These are phyloP conservation scores for Benthosema pterotum DNA, from an alignment of 2,797 vertebrate genomes.

Conservation along the genomic window DNA sequence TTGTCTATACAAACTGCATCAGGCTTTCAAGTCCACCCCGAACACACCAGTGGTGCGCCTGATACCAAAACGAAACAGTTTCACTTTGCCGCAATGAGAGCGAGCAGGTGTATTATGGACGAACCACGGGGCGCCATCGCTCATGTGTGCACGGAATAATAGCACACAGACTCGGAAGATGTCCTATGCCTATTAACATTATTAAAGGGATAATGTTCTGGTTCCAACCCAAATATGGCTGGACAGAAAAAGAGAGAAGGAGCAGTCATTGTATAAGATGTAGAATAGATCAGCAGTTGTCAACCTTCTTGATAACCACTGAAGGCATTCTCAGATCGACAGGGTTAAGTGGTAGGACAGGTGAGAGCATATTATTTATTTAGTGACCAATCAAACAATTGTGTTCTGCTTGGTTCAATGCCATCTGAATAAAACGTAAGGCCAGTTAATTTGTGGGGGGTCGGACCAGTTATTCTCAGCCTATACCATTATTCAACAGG, in stretches of 20 bases:
- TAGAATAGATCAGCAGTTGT: no score
- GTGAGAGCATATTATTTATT: no score
- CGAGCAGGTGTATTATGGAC: constrained; percentile 32
- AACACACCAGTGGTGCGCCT: constrained; percentile 8
- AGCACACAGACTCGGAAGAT: constrained; percentile 19
- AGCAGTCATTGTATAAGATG: neutral
- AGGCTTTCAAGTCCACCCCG: constrained; percentile 26
- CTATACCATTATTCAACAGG: no score
- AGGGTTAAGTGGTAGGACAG: no score
- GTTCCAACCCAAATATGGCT: neutral
- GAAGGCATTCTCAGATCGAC: no score
- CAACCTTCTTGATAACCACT: no score
- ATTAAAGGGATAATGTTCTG: no score
- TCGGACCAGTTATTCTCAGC: no score
- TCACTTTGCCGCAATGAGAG: neutral
- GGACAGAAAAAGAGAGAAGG: constrained; percentile 13
- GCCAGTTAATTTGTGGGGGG: no score
- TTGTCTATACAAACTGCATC: constrained; percentile 51
- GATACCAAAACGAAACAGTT: constrained; percentile 30
- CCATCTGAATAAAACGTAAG: no score
- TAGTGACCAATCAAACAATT: no score
- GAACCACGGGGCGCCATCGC: constrained; percentile 26
- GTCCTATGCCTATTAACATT: neutral
- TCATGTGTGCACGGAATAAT: constrained; percentile 3
- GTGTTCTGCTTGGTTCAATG: no score